Percentiles rank a stretch among this genome's conserved stretches.
Conservation (phyloP, 1,140 invertebrate species). For the Diachasmimorpha longicaudata region DNA sequence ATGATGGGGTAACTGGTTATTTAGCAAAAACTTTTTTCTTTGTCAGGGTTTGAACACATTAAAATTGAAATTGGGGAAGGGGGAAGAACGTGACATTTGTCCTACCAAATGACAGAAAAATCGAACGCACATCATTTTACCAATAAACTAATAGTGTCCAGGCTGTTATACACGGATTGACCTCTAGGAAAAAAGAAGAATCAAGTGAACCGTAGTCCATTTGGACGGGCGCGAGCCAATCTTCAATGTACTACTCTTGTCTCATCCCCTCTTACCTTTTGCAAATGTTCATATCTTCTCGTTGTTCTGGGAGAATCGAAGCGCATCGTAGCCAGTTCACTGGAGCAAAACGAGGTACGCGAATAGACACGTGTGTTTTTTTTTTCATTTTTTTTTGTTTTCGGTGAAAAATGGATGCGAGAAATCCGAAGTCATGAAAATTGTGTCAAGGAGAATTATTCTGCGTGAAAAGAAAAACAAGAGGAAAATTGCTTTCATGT, state of each 20-base stretch:
- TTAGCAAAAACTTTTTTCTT: too few species aligned
- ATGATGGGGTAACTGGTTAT: too few species aligned
- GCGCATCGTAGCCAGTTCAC: background rate
- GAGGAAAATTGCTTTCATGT: too few species aligned
- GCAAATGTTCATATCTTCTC: background rate
- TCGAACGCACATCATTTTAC: too few species aligned
- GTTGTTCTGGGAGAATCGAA: background rate
- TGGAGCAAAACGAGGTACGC: background rate
- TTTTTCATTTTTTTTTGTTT: background rate
- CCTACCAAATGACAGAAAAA: too few species aligned
- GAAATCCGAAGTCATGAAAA: background rate
- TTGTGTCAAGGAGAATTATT: background rate
- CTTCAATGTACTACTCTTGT: background rate
- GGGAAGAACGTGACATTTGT: too few species aligned
- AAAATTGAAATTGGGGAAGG: too few species aligned
- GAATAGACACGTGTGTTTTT: conserved; percentile 5
- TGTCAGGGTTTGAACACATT: too few species aligned
- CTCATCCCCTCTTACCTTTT: background rate
- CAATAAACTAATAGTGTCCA: too few species aligned
- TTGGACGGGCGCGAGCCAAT: background rate
- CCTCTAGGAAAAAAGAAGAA: background rate
- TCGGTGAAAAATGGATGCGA: background rate
- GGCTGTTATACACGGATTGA: too few species aligned
- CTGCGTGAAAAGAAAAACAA: background rate
- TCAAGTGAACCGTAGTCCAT: background rate